Conservation (phyloP, 2,888 invertebrate genomes). For the Peribatodes rhomboidaria region DNA sequence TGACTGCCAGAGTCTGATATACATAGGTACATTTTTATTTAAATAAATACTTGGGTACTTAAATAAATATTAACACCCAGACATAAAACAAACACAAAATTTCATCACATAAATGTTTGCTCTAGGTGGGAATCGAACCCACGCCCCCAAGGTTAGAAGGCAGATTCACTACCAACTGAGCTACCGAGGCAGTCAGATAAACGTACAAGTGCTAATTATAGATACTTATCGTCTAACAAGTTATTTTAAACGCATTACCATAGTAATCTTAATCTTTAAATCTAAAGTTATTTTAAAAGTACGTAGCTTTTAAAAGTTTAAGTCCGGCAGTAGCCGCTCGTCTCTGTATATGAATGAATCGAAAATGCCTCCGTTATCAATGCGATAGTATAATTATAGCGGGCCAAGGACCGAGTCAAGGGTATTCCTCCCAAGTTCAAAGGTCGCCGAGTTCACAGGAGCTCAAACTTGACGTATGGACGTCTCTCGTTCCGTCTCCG, state of each 20-base stretch:
- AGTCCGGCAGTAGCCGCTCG: not conserved
- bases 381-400: slow-evolving; percentile 72
- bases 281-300: not conserved
- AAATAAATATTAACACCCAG: no score
- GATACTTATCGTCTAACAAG: no score
- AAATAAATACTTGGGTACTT: no score
- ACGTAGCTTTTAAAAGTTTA: not conserved
- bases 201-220: no score
- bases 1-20: no score
- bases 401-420: slow-evolving; percentile 76
- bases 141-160: no score
- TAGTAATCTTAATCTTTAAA: not conserved
- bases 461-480: slow-evolving; percentile 50
- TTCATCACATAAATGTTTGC: no score
- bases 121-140: no score
- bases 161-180: no score
- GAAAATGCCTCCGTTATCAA: slow-evolving; percentile 71
- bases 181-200: no score
- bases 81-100: no score
- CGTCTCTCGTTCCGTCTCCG: slow-evolving; percentile 54
- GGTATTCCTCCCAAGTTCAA: slow-evolving; percentile 84
- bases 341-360: slow-evolving; percentile 51
- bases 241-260: not conserved
- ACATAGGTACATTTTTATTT: no score
- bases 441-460: slow-evolving; percentile 79